A percentile compares a stretch with the other conserved stretches of the same genome.
These are phyloP conservation scores for Cosmia trapezina DNA, from an alignment of 2,888 invertebrate genomes.

Conservation along the genomic window DNA sequence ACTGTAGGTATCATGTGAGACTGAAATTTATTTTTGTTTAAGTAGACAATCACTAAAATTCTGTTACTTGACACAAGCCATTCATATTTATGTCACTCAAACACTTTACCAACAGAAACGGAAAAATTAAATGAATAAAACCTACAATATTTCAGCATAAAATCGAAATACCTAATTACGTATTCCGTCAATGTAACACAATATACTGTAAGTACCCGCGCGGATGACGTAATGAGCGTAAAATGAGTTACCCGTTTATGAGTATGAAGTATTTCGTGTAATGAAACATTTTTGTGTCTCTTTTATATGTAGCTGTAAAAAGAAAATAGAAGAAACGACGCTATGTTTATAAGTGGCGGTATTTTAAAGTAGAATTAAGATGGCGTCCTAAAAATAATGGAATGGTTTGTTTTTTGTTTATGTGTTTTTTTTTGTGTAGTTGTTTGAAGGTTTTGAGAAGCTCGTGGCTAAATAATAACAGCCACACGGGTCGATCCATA, in stretches of 20 bases:
- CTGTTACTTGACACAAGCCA: background rate
- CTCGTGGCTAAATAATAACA: too few relatives aligned
- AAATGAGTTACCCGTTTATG: slow-evolving; percentile 63
- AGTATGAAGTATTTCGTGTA: slow-evolving; percentile 58
- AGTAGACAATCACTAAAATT: background rate
- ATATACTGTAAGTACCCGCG: slow-evolving; percentile 49
- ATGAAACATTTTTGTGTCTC: slow-evolving; percentile 62
- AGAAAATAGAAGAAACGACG: slow-evolving; percentile 58
- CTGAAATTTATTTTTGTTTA: background rate
- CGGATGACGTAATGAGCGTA: slow-evolving; percentile 62
- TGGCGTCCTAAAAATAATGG: slow-evolving; percentile 49
- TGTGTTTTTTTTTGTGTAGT: slow-evolving; percentile 26
- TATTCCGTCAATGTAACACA: slow-evolving; percentile 63
- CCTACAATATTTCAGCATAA: slow-evolving; percentile 26
- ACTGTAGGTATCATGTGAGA: too few relatives aligned
- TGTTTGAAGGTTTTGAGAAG: too few relatives aligned
- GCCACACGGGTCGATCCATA: too few relatives aligned
- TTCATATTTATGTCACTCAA: background rate
- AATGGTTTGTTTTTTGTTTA: slow-evolving; percentile 46
- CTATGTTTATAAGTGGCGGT: slow-evolving; percentile 53
- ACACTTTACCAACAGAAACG: background rate
- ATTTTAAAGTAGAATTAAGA: slow-evolving; percentile 57
- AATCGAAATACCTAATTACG: slow-evolving; percentile 55
- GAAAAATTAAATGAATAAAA: background rate
- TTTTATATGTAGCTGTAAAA: slow-evolving; percentile 64